Evolutionary conservation across 2,797 vertebrate genomes (phyloP), one percentile per base, ranked within the genome.

Genomic region (Peromyscus aztecus): DNA sequence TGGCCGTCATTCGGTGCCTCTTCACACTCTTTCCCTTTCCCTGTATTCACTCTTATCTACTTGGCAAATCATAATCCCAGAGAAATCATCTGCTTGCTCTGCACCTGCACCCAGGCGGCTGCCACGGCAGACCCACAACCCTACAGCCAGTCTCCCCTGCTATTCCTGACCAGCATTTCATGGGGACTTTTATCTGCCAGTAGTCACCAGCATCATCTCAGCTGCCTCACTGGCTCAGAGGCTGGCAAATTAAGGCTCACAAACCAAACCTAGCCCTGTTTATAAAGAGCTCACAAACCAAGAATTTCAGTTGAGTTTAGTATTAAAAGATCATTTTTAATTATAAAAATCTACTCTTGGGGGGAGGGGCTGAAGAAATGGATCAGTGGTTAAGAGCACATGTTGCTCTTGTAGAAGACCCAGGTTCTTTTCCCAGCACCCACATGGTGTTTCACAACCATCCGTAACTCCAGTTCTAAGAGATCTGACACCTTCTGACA

Each of bases 1-100:
- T 52, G 24, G 27, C 46, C 29, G 29, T 14, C 40, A 13, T 4
- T 52, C n/a, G 2, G n/a, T 0, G 1, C 2, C 52, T 17, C n/a
- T 59, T 43, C 27, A 4, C 13, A 31, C 8, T 34, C 11, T 49
- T 31, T 37, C 73, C 49, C 57, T 49, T 9, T 21, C 69, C 55
- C 40, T 89, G 27, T 49, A 37, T 16, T 77, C 43, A 17, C 37
- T 63, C 55, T 31, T 31, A 0, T 29, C n/a, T 57, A n/a, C 63
- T 37, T 6, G 16, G 52, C 59, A 76, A 61, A 55, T 29, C 10
- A 0, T 37, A 40, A 55, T 31, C 34, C 75, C 8, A 31, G 12
- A 43, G n/a, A 40, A 31, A 34, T 61, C 9, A 3, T 6, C 80
- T n/a, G 21, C 91, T 61, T 37, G 17, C 27, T 40, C 73, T 49